These are phyloP conservation scores for Hylaeus volcanicus DNA, from an alignment of 1,140 invertebrate genomes.

Conservation along the genomic window DNA sequence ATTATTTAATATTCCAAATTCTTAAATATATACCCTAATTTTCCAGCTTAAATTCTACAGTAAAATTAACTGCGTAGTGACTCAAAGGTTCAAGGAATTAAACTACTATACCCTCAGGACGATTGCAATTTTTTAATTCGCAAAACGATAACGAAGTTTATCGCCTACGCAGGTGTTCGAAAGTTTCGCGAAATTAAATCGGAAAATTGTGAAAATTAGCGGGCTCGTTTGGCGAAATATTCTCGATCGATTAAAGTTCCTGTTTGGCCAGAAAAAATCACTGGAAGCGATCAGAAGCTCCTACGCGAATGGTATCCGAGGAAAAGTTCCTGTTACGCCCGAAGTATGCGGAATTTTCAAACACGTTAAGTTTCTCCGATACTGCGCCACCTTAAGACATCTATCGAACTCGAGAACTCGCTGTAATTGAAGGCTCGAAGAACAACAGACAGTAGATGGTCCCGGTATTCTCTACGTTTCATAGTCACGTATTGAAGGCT, in stretches of 20 bases:
- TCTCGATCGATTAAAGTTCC: not conserved
- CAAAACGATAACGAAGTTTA: not conserved
- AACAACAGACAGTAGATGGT: not conserved
- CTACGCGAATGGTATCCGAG: not conserved
- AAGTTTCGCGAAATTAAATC: not conserved
- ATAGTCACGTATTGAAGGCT: not conserved
- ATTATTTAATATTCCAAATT: no score
- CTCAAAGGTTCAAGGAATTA: no score
- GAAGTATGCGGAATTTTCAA: conserved; percentile 3
- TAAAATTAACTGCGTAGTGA: not conserved
- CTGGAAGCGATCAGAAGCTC: not conserved
- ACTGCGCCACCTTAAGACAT: not conserved
- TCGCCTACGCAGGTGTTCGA: not conserved
- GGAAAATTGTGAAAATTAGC: conserved; percentile 6
- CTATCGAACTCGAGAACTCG: not conserved
- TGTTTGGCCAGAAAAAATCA: not conserved
- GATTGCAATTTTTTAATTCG: not conserved
- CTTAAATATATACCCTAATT: not conserved
- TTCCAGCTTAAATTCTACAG: not conserved
- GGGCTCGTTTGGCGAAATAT: not conserved
- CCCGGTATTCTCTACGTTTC: not conserved
- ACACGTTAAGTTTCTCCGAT: not conserved
- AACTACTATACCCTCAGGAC: not conserved
- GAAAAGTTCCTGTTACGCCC: not conserved
- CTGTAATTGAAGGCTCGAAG: not conserved